Base-by-base conservation (phyloP, 2,797 vertebrate species). In the Florisuga fusca region DNA sequence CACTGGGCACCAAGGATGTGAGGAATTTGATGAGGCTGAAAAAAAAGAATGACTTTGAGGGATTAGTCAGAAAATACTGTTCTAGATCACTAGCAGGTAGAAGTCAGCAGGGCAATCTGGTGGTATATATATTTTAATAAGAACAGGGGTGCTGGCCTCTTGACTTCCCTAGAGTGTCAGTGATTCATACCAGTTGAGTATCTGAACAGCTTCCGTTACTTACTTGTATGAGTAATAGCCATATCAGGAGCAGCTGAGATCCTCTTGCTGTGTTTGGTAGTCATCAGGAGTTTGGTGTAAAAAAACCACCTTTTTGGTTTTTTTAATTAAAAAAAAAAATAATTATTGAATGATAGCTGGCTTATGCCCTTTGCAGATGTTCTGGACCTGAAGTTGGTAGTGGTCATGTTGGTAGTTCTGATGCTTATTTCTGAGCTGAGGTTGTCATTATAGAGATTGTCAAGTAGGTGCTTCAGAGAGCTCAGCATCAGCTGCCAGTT, bases 51-150 rank as follows among this genome's bases (percentile, higher is more conserved):
- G 4, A 43, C 48, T 91, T 87, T 46, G 79, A 88, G 91, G 79
- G 38, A 75, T 91, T 81, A 92, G n/a, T 86, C 25, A 66, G 87
- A 84, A 90, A 89, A 77, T 38, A 14, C 46, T 64, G 43, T 87
- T 95, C 76, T 90, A 90, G 90, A 84, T 76, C 48, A 59, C 74
- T 53, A 50, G 73, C 79, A 76, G 87, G 75, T 95, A 78, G 75
- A 86, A 8, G 10, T 81, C 78, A 86, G 62, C n/a, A 50, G 59
- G 43, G 31, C 34, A 76, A 78, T 84, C 73, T 22, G 58, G 55
- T 55, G 48, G 67, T 62, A 64, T 88, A 13, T 75, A 7, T 80
- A 1, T 75, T 75, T 95, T 84, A 33, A 69, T 83, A 51, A 14
- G 12, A 51, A 20, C 27, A 66, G 38, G 4, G 50, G 7, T 72